Evolutionary conservation across 2,888 invertebrate species (phyloP).

Genomic region (Ennomos quercinarius): DNA sequence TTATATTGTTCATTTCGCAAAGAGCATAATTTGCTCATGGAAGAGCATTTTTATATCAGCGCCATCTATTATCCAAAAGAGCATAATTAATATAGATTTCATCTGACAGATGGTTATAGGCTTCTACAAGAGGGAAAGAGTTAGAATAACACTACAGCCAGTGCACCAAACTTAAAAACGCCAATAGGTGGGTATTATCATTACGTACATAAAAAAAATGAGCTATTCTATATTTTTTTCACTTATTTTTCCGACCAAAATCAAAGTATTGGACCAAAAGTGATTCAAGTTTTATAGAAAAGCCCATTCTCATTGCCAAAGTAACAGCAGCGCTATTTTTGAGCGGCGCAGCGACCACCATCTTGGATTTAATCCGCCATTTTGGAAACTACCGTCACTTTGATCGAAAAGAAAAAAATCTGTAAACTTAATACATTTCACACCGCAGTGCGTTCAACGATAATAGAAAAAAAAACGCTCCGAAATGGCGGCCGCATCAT

Average conservation of each 20-base stretch:
- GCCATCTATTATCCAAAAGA: slow-evolving; percentile 39
- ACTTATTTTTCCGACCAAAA: slow-evolving; percentile 17
- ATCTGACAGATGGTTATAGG: slow-evolving; percentile 41
- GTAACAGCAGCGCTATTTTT: slow-evolving; percentile 39
- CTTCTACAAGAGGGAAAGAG: slow-evolving; percentile 37
- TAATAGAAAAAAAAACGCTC: slow-evolving; percentile 8
- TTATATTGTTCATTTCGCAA: neutral
- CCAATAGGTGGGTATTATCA: slow-evolving; percentile 45
- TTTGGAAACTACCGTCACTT: slow-evolving; percentile 3
- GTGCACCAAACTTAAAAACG: slow-evolving; percentile 44
- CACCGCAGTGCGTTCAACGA: too few species aligned
- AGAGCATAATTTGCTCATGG: slow-evolving; percentile 13
- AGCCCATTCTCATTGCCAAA: slow-evolving; percentile 34
- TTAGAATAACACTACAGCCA: slow-evolving; percentile 36
- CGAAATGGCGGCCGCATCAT: slow-evolving; percentile 39
- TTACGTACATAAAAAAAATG: slow-evolving; percentile 31
- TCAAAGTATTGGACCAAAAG: slow-evolving; percentile 10
- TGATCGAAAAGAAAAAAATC: neutral
- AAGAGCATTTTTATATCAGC: slow-evolving; percentile 29
- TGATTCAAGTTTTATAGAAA: slow-evolving; percentile 6
- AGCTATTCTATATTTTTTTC: slow-evolving; percentile 15
- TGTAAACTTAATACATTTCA: too few species aligned
- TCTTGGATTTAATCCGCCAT: slow-evolving; percentile 24
- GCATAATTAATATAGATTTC: slow-evolving; percentile 32
- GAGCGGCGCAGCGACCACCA: slow-evolving; percentile 40